Evolutionary conservation across 1,140 invertebrate species (phyloP), one percentile per base, ranked within the genome.

Genomic region (Heliconius eleuchia): DNA sequence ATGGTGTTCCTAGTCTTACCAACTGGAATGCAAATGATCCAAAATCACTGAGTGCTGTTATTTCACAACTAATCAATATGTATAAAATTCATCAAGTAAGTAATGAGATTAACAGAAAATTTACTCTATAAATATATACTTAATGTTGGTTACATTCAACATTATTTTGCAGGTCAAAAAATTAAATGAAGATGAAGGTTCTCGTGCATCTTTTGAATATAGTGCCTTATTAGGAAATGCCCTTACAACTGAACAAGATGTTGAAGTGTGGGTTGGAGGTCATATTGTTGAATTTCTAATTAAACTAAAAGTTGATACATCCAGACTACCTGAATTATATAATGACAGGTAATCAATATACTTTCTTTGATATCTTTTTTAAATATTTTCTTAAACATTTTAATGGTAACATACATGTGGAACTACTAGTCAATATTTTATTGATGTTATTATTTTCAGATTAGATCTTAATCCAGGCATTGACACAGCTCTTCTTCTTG

Each of bases 61-160:
- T 96, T 70, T 87, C 85, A 71, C 95, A 96, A 86, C 84, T 96
- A 50, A 85, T 95, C 46, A 82, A 82, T 30, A 91, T 95, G 72
- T 96, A 96, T 77, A 96, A 95, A 88, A 84, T 88, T 74, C 86
- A 95, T 84, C 96, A 96, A 92, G 96, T 96, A 87, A 71, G 71
- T 76, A 76, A 23, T 37, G 34, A 19, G 11, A 27, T 11, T 19
- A 19, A 52, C 50, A 52, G 2, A 30, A 66, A 30, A 66, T 27
- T 46, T 30, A 66, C 27, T 66, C 5, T 66, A 66, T 23, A 19
- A 9, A 19, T 66, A 66, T 30, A 30, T 27, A 30, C 13, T 16
- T 30, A 27, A 2, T 66, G n/a, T 30, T 27, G 8, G 57, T 23
- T 66, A 30, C 27, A 66, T 27, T 60, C 11, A 30, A 66, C 9